Conservation (phyloP, 2,888 invertebrate genomes). For the Bedellia somnulentella region DNA sequence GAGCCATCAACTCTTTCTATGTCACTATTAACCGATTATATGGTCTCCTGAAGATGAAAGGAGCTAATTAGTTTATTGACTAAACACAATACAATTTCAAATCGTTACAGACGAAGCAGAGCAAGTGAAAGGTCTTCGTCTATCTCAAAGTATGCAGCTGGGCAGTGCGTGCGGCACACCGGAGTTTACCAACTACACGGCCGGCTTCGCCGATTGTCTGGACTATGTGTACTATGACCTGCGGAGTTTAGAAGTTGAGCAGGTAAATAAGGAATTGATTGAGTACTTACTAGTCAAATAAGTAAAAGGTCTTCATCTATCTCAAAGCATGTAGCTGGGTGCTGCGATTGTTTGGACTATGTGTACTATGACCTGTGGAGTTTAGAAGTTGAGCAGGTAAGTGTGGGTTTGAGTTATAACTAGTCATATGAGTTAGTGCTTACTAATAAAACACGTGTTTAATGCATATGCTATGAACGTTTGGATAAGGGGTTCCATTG, state of each 20-base stretch:
- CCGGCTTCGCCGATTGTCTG: slow-evolving; percentile 79
- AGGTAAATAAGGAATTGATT: slow-evolving; percentile 37
- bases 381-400: slow-evolving; percentile 66
- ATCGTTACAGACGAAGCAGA: slow-evolving; percentile 67
- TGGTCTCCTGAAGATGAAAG: too few relatives aligned
- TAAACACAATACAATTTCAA: too few relatives aligned
- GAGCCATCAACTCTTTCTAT: too few relatives aligned
- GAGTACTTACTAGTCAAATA: not conserved
- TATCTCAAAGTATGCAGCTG: slow-evolving; percentile 67
- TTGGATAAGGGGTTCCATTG: too few relatives aligned
- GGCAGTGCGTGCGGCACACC: slow-evolving; percentile 84
- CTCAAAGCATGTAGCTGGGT: slow-evolving; percentile 64
- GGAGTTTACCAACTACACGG: slow-evolving; percentile 82
- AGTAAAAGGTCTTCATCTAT: slow-evolving; percentile 44
- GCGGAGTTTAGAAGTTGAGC: slow-evolving; percentile 61
- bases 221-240: slow-evolving; percentile 90
- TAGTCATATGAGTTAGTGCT: too few relatives aligned
- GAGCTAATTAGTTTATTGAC: too few relatives aligned
- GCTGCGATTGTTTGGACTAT: slow-evolving; percentile 93
- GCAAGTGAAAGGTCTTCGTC: slow-evolving; percentile 62
- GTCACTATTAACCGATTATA: too few relatives aligned
- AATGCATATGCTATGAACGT: too few relatives aligned
- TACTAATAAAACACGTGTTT: too few relatives aligned
- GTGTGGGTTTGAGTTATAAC: too few relatives aligned
- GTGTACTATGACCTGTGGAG: slow-evolving; percentile 77